phyloP scores from a whole-genome alignment of 2,888 invertebrate genomes.

The Micoletzkya japonica region DNA sequence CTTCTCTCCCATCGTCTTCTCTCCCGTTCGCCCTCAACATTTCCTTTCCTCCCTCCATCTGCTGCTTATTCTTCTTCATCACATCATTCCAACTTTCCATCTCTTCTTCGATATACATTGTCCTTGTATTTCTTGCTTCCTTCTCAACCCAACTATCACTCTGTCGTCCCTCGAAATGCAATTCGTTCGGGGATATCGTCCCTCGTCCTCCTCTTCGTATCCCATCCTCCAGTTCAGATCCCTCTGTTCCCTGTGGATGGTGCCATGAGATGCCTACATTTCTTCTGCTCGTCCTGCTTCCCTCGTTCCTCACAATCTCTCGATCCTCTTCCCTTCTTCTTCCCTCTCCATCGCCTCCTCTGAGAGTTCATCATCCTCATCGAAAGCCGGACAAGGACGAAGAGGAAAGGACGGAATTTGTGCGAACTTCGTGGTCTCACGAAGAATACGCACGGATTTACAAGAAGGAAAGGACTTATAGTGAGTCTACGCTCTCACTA shows the following conservation, averaged over 20 bases:
- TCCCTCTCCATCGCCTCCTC: background rate
- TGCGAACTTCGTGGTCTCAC: conserved; percentile 44
- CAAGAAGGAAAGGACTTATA: conserved; percentile 48
- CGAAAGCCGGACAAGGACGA: conserved; percentile 31
- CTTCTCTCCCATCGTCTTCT: background rate
- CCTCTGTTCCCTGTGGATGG: too few species aligned
- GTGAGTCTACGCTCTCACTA: too few species aligned
- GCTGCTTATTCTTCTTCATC: background rate
- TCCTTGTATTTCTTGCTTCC: background rate
- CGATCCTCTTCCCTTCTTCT: background rate
- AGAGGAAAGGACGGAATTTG: conserved; percentile 46
- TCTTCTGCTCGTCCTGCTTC: background rate
- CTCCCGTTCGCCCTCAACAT: background rate
- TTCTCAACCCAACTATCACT: too few species aligned
- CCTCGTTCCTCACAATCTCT: background rate
- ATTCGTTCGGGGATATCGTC: background rate
- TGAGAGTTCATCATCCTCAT: too few species aligned
- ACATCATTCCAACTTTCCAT: background rate
- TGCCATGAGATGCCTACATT: conserved; percentile 22
- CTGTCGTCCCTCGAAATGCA: background rate
- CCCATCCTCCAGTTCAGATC: too few species aligned
- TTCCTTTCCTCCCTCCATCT: background rate
- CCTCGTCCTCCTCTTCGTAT: too few species aligned
- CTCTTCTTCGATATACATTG: background rate
- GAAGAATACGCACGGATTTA: conserved; percentile 46